Percentiles rank a stretch among this genome's conserved stretches.
Conservation (phyloP, 2,888 invertebrate genomes). For the Ophioninae sp. region DNA sequence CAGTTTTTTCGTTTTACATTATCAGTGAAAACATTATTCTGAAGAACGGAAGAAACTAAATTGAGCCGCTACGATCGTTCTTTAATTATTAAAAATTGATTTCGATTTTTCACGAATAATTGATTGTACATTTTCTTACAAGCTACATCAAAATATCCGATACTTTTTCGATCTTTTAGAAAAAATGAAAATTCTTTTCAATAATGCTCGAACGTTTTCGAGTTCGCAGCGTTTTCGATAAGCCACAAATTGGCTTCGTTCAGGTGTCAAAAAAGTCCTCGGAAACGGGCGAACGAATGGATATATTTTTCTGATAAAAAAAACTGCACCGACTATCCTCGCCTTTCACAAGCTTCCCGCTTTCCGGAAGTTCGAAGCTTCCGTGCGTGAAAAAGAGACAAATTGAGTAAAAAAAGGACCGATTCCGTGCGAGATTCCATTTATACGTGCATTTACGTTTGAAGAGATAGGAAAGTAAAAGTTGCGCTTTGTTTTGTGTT, state of each 20-base stretch:
- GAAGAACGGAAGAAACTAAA: not conserved
- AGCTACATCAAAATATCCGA: not conserved
- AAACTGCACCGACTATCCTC: not conserved
- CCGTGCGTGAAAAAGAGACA: not conserved
- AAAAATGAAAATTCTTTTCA: not conserved
- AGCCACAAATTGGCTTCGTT: not conserved
- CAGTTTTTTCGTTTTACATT: too few species aligned
- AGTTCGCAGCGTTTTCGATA: not conserved
- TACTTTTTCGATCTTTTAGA: not conserved
- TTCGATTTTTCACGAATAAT: not conserved
- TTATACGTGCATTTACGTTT: constrained; percentile 14
- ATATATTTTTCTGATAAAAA: not conserved
- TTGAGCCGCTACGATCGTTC: not conserved
- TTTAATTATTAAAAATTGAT: not conserved
- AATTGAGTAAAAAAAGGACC: not conserved
- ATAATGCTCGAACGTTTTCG: too few species aligned
- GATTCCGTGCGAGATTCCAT: constrained; percentile 6
- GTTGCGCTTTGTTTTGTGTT: not conserved
- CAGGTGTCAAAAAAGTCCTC: not conserved
- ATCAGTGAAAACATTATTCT: too few species aligned
- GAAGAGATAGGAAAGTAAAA: not conserved
- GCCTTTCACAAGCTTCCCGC: not conserved
- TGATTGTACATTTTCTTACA: not conserved
- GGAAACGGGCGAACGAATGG: not conserved
- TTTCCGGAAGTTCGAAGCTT: not conserved